Base-by-base conservation (phyloP, 1,140 invertebrate species). In the Polypedilum pembai region DNA sequence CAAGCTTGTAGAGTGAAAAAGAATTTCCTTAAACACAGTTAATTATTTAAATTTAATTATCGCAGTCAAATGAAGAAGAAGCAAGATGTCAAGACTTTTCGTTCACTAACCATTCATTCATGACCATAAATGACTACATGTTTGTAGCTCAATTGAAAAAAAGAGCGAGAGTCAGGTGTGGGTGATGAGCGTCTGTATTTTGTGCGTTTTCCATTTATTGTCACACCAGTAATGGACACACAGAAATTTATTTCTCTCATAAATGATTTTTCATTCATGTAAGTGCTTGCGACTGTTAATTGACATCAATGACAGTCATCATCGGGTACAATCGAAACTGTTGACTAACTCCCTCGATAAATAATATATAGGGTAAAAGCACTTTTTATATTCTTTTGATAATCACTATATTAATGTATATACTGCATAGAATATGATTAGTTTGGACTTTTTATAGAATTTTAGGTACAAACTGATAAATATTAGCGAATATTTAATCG, bases 21-120 rank as follows among this genome's bases (percentile, higher is more conserved):
- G 45, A 12, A 56, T 69, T 69, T 69, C 65, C 65, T 69, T 69
- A 69, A 69, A 69, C 17, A 69, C 65, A 69, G 65, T 69, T 69
- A 69, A 69, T 69, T 69, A 69, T 69, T 69, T 69, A 69, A 69
- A 69, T 18, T 69, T 69, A 21, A 69, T 69, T 69, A 69, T 69
- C 65, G 7, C 8, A 3, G 1, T 8, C 65, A 20, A 18, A 69
- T 18, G 3, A 56, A 56, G 45, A 56, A 56, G 41, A 45, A 45
- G 41, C 65, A 69, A 69, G 65, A 69, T 69, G 65, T 69, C 65
- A 69, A 69, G 45, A 56, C n/a, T 56, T 56, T 56, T 12, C 45
- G 45, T 56, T 56, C 45, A 56, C 45, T 56, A 56, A 56, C 45
- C 45, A 56, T 56, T 56, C 45, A 56, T 12, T 15, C 45, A 56